These are phyloP conservation scores for Corythoichthys intestinalis DNA, from an alignment of 2,113 vertebrate species.

Conservation along the genomic window DNA sequence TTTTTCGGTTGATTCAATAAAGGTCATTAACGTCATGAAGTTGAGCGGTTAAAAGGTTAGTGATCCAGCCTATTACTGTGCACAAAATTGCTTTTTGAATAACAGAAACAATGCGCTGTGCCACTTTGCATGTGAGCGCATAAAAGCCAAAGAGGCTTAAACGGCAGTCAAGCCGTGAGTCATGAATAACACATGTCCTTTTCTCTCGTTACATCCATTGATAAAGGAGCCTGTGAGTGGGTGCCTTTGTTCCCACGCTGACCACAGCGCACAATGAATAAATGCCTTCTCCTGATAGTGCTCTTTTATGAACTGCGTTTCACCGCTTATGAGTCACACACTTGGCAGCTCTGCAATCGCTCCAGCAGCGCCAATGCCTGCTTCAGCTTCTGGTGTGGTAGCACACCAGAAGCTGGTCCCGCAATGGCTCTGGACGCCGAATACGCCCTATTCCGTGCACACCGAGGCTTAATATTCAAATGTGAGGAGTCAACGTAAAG, in stretches of 20 bases:
- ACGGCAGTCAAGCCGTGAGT: background rate
- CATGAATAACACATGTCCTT: conserved; percentile 6
- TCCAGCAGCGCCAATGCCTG: conserved; percentile 61
- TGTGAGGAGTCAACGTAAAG: no score
- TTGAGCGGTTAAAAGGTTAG: background rate
- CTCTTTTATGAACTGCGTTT: conserved; percentile 10
- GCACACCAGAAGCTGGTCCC: conserved; percentile 50
- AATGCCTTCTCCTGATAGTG: background rate
- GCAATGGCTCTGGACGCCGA: conserved; percentile 47
- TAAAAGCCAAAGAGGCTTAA: conserved; percentile 1
- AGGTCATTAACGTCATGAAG: background rate
- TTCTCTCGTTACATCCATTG: background rate
- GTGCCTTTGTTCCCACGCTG: background rate
- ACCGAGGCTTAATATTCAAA: no score
- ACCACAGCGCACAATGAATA: background rate
- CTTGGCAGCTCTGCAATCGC: conserved; percentile 40
- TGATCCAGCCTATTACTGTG: background rate
- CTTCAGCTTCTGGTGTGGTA: conserved; percentile 42
- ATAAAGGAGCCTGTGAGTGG: background rate
- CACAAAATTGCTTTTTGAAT: background rate
- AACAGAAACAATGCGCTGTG: background rate
- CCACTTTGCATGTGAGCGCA: background rate
- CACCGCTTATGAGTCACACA: conserved; percentile 55
- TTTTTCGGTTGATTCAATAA: background rate
- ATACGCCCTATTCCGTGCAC: background rate